A percentile compares a stretch with the other conserved stretches of the same genome.
These are phyloP conservation scores for Monochamus saltuarius DNA, from an alignment of 1,140 invertebrate species.

Conservation along the genomic window DNA sequence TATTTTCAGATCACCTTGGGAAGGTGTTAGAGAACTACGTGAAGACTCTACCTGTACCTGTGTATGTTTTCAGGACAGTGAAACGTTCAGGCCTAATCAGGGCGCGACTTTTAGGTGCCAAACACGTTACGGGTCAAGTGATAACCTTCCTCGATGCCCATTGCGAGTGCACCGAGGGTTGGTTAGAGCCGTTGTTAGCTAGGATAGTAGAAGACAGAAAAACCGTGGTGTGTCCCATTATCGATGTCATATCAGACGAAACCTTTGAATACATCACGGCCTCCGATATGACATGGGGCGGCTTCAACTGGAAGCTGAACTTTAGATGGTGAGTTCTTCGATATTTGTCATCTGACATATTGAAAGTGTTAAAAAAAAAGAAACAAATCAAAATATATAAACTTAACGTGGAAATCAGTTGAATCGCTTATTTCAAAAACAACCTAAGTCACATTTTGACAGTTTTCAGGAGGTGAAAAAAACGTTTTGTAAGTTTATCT, in stretches of 20 bases:
- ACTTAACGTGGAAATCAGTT: no score
- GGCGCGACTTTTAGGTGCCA: slow-evolving; percentile 87
- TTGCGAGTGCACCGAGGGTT: slow-evolving; percentile 93
- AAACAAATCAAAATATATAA: no score
- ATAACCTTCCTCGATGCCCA: slow-evolving; percentile 97
- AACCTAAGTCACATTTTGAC: no score
- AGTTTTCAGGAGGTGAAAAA: no score
- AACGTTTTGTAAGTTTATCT: no score
- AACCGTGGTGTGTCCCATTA: slow-evolving; percentile 95
- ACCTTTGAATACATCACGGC: slow-evolving; percentile 95
- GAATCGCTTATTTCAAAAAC: no score
- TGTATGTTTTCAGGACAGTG: slow-evolving; percentile 81
- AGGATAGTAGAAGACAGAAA: slow-evolving; percentile 89
- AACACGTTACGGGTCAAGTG: slow-evolving; percentile 88
- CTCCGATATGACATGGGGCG: slow-evolving; percentile 95
- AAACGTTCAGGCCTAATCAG: slow-evolving; percentile 91
- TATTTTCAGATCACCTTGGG: slow-evolving; percentile 79
- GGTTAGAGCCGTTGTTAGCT: slow-evolving; percentile 88
- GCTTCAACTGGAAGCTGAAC: slow-evolving; percentile 98
- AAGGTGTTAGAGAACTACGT: slow-evolving; percentile 89
- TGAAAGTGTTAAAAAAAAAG: no score
- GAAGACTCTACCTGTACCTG: slow-evolving; percentile 77
- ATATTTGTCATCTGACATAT: no score
- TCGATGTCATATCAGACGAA: slow-evolving; percentile 97
- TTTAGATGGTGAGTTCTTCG: slow-evolving; percentile 89